Evolutionary conservation across 2,888 invertebrate species (phyloP), one percentile per base, ranked within the genome.

Genomic region (Scaptomyza cyrtandrae): DNA sequence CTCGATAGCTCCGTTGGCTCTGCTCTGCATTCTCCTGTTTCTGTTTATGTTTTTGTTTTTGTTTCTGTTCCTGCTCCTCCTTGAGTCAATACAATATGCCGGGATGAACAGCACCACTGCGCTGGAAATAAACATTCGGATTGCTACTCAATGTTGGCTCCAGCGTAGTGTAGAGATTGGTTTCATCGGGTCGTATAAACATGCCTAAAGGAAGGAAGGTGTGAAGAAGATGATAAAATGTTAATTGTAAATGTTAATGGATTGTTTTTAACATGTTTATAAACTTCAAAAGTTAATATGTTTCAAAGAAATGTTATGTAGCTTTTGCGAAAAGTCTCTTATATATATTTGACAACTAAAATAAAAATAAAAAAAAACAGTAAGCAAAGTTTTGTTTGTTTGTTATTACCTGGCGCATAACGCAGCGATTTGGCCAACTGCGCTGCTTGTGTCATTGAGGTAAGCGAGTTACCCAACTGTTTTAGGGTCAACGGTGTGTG

Each of bases 121-220:
- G 94, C 93, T 97, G 97, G 93, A 97, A 97, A 93, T 96, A 97
- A 78, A 97, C 97, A 93, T 97, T 97, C 80, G 97, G 97, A 93
- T 97, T 97, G 92, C 95, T 96, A 92, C 97, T 97, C 92, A 97
- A 93, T 84, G 96, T 96, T 85, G 96, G 96, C 92, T 96, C 96
- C 91, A 95, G 93, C 81, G 96, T 97, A 89, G 97, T 96, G 93
- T 97, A 97, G 89, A 96, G 94, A 93, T 95, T 96, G 88, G 95
- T 95, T 91, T 97, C 97, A 91, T 96, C 96, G 82, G 96, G 95
- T 90, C 95, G 95, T 92, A 96, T 93, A 92, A 96, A 95, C 93
- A 96, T 94, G 92, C 96, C 96, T 94, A 93, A 85, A 10, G 27
- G 92, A 41, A 19, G 19, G 19, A 19, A 14, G 52, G 46, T 37